Conservation (phyloP, 1,140 invertebrate genomes). For the Macrobrachium rosenbergii region DNA sequence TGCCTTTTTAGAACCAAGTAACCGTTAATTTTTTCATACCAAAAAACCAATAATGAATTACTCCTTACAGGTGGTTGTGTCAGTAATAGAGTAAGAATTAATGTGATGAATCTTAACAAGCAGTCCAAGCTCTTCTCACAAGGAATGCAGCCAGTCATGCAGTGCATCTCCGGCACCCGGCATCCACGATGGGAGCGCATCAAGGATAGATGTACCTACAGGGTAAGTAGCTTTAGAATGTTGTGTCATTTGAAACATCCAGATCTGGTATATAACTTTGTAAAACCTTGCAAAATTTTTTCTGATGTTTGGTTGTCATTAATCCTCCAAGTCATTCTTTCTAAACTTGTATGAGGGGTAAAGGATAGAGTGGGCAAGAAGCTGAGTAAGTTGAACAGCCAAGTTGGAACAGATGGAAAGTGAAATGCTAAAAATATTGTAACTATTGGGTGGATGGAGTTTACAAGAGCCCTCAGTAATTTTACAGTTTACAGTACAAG, state of each 20-base stretch:
- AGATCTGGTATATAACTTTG: neutral
- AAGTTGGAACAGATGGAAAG: too few species aligned
- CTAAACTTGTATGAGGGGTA: too few species aligned
- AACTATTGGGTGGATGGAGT: too few species aligned
- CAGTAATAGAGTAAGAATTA: constrained; percentile 79
- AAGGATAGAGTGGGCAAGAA: too few species aligned
- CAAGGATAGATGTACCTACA: constrained; percentile 52
- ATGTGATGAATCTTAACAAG: constrained; percentile 89
- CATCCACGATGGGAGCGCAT: constrained; percentile 56
- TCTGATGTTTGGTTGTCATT: too few species aligned
- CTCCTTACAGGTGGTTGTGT: constrained; percentile 70
- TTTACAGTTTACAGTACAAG: too few species aligned
- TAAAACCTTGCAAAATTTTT: neutral
- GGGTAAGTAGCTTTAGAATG: constrained; percentile 14
- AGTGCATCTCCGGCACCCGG: constrained; percentile 69
- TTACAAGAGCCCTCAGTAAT: too few species aligned
- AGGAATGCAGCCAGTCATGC: constrained; percentile 85
- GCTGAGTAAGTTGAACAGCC: too few species aligned
- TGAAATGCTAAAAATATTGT: too few species aligned
- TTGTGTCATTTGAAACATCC: constrained; percentile 5
- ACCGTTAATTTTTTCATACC: neutral
- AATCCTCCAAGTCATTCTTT: too few species aligned
- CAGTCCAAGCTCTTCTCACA: constrained; percentile 93
- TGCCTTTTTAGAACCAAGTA: too few species aligned
- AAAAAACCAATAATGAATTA: neutral